Conservation (phyloP, 2,113 vertebrate genomes). For the Vimba vimba region DNA sequence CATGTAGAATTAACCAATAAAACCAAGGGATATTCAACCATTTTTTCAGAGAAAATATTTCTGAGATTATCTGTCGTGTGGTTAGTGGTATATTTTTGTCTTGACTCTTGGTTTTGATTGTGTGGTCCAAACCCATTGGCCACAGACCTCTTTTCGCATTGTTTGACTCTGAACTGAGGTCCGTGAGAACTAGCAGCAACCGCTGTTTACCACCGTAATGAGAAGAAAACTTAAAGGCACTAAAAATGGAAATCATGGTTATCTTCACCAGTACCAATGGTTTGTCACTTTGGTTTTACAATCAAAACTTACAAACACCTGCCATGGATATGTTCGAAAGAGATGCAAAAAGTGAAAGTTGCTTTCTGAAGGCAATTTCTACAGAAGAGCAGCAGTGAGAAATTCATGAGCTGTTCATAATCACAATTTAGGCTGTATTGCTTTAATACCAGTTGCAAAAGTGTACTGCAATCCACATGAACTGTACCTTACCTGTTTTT, state of each 20-base stretch:
- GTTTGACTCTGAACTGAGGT: background rate
- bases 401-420: background rate
- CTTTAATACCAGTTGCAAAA: background rate
- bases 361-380: background rate
- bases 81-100: background rate
- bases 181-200: background rate
- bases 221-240: background rate
- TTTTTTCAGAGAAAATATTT: background rate
- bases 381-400: background rate
- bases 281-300: background rate
- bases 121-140: background rate
- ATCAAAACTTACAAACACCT: too few species aligned
- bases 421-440: background rate
- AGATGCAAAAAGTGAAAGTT: background rate
- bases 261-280: background rate
- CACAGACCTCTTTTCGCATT: background rate
- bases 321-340: background rate
- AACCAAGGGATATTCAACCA: too few species aligned
- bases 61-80: background rate
- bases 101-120: background rate
- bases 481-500: background rate
- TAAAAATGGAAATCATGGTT: background rate
- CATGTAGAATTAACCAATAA: background rate
- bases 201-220: background rate
- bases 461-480: background rate